Evolutionary conservation across 2,797 vertebrate species (phyloP), one percentile per base, ranked within the genome.

Genomic region (Parauchenoglanis punctatus): DNA sequence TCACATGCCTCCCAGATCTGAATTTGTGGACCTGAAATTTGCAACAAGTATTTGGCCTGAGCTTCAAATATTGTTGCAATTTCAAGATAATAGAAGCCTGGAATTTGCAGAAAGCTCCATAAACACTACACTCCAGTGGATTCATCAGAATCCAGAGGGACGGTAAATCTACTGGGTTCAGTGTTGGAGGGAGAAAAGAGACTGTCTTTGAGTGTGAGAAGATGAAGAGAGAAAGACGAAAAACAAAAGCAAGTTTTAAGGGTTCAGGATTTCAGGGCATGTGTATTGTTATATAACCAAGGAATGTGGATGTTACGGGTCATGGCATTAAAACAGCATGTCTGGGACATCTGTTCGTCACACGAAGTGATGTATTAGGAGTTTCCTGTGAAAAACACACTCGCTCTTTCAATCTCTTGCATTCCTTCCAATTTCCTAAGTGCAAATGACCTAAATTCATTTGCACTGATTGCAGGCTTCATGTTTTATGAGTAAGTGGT

Each of bases 131-230:
- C 54, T 25, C 54, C 73, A 58, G 31, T 46, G 54, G 63, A 83
- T 15, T 61, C 86, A 77, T 82, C 28, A 59, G 59, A 70, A 80
- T 82, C 35, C 70, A 58, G 65, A 68, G 58, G 52, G 31, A 78
- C 46, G 23, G 73, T 81, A 88, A 83, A 88, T 83, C 84, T 75
- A 65, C 52, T 73, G 68, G 58, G 67, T 85, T 85, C 56, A 63
- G 46, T 70, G 68, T 67, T 65, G 44, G 77, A 76, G 78, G 76
- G 20, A 56, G 23, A 68, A 58, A 67, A 58, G 44, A 20, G 17
- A 46, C 31, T n/a, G 82, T 81, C 77, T 81, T 18, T 76, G 58
- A 23, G 58, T n/a, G 68, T 75, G 49, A 44, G 65, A 40, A 20
- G 52, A 76, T 56, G 25, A 63, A 85, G 25, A 65, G 67, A 85